Evolutionary conservation across 2,797 vertebrate species (phyloP), one percentile per base, ranked within the genome.

Genomic region (Lepilemur septentrionalis): DNA sequence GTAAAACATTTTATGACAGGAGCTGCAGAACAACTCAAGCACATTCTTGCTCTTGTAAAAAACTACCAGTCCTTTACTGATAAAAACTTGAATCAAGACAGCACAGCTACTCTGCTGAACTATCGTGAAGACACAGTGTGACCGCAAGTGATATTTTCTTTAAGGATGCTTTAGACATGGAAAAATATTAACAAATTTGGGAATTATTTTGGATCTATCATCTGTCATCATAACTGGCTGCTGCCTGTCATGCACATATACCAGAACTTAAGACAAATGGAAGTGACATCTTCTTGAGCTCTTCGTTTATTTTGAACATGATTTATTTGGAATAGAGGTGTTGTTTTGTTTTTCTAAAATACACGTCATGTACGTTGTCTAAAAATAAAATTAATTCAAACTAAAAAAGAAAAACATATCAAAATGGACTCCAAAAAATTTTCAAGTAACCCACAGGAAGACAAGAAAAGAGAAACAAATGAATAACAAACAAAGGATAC

Each of bases 71-170:
- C 99, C 98, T 99, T 98, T 98, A 98, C 98, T 96, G 99, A 99
- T 73, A 15, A 73, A 73, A 73, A 43, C 61, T 99, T 99, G 99
- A 99, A 99, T 97, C 95, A 98, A 38, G 99, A 99, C 0, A 99
- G 99, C 10, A 98, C 98, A 95, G 98, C 99, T 52, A 99, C 93
- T 72, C 98, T 99, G 85, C 98, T 99, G 96, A 98, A 99, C 96
- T 99, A 97, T 98, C 99, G 99, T 78, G 98, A 99, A 57, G 99
- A 99, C 17, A 99, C 18, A 98, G 98, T 3, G 46, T 98, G 82
- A 99, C 99, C 5, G 99, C 99, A 0, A 20, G 83, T 98, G 98
- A 99, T 98, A 97, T 99, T 93, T 99, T 99, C 98, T 99, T 99
- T 97, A 99, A 99, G 98, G 99, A 99, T 0, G 99, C 99, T 96